Base-by-base conservation (phyloP, 2,888 invertebrate genomes). In the Auanema sp. region DNA sequence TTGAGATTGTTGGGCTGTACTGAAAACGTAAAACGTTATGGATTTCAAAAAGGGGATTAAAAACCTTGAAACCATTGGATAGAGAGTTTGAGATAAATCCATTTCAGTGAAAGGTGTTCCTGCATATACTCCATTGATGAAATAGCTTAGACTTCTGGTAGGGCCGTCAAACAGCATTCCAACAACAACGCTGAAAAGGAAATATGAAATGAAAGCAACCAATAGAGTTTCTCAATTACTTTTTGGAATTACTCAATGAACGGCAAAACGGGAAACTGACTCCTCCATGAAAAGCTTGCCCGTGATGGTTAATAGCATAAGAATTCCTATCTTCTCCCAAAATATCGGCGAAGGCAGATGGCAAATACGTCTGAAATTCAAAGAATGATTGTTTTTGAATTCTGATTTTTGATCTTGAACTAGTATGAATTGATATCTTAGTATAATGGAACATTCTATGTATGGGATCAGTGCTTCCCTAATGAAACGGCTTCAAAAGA, bases 51-150 rank as follows among this genome's bases (percentile, higher is more conserved):
- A 47, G 18, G 8, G 8, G 33, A 33, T 33, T 33, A 33, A 8
- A 33, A 33, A 67, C 67, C 68, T 68, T 40, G 65, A 42, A 12
- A 68, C 50, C 61, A 68, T 64, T 25, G 68, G 68, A 21, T 65
- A 68, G 5, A 60, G 53, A 2, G 52, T 44, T 12, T 51, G 18
- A 8, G 62, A 58, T 11, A 56, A 24, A 21, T 68, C 56, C 43
- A 68, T 62, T 33, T 65, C n/a, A 23, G 54, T 40, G 40, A 68
- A 68, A 5, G 68, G 68, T 23, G 68, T 68, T 12, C 65, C 62
- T 5, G 65, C 43, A 41, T 42, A 65, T 8, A 42, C 40, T 10
- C 59, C 62, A 47, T 68, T 54, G 4, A 59, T 6, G 47, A 59
- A 68, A 41, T 50, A 68, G 42, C 62, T 65, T 14, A 68, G 18